Percentiles rank a stretch among this genome's conserved stretches.
Conservation (phyloP, 2,797 vertebrate species). For the Tenualosa thibaudeaui region DNA sequence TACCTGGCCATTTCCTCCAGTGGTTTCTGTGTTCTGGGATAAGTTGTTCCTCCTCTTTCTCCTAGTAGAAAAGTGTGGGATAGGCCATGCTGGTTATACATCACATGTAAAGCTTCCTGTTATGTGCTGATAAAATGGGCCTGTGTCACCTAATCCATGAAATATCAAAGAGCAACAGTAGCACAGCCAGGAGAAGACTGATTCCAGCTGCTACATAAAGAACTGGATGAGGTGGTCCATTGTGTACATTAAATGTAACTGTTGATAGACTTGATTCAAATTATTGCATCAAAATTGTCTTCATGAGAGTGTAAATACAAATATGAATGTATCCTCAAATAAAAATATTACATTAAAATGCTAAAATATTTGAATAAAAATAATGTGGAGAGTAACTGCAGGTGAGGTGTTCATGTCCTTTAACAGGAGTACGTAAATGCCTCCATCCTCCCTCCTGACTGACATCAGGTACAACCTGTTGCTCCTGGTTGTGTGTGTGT, state of each 20-base stretch:
- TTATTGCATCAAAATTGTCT: too few species aligned
- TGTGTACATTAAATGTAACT: not conserved
- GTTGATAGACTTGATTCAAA: too few species aligned
- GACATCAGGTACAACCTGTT: not conserved
- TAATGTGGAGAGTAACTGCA: not conserved
- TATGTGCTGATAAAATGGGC: not conserved
- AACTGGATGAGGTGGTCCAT: not conserved
- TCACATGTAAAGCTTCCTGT: not conserved
- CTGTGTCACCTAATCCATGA: not conserved
- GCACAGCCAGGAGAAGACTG: not conserved
- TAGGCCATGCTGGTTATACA: not conserved
- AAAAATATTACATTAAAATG: too few species aligned
- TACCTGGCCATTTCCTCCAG: not conserved
- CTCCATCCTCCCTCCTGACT: not conserved
- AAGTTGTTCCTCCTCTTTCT: not conserved
- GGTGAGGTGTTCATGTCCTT: not conserved
- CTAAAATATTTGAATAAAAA: too few species aligned
- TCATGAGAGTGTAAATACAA: too few species aligned
- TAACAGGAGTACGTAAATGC: not conserved
- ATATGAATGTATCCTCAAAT: too few species aligned
- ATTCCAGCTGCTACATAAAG: not conserved
- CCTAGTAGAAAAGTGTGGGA: not conserved
- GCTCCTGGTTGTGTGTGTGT: not conserved
- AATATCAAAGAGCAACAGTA: not conserved
- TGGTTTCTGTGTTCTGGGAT: not conserved